A percentile compares a stretch with the other conserved stretches of the same genome.
These are phyloP conservation scores for Ametastegia equiseti DNA, from an alignment of 2,888 invertebrate species.

Conservation along the genomic window DNA sequence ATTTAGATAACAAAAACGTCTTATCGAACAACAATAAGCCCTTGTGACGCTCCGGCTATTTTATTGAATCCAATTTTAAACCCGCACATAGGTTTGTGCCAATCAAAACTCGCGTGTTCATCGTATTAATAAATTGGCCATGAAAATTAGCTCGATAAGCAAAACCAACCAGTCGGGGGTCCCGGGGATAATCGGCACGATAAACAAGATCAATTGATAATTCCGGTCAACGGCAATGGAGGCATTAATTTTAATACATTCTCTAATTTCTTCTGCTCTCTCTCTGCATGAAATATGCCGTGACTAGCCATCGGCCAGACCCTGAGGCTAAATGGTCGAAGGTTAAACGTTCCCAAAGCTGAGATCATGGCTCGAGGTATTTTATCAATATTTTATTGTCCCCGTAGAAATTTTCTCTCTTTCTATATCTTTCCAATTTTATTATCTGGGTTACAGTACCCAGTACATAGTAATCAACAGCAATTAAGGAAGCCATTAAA, in stretches of 20 bases:
- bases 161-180: background rate
- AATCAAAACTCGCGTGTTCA: too few relatives aligned
- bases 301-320: background rate
- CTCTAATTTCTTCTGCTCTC: background rate
- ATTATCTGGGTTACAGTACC: too few relatives aligned
- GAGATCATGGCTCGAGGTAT: background rate
- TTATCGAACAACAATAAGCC: too few relatives aligned
- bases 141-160: too few relatives aligned
- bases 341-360: background rate
- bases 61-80: too few relatives aligned
- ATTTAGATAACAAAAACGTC: background rate
- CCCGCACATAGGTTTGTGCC: too few relatives aligned
- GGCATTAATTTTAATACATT: background rate
- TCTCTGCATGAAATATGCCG: background rate
- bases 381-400: background rate
- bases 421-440: too few relatives aligned
- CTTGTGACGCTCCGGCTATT: too few relatives aligned
- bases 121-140: too few relatives aligned
- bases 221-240: conserved; percentile 14
- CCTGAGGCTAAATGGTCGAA: background rate
- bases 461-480: too few relatives aligned
- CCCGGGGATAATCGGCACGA: background rate
- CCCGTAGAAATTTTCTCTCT: background rate
- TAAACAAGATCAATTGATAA: conserved; percentile 31
- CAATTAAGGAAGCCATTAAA: too few relatives aligned